phyloP scores from a whole-genome alignment of 2,113 vertebrate genomes.

The Gopherus flavomarginatus region DNA sequence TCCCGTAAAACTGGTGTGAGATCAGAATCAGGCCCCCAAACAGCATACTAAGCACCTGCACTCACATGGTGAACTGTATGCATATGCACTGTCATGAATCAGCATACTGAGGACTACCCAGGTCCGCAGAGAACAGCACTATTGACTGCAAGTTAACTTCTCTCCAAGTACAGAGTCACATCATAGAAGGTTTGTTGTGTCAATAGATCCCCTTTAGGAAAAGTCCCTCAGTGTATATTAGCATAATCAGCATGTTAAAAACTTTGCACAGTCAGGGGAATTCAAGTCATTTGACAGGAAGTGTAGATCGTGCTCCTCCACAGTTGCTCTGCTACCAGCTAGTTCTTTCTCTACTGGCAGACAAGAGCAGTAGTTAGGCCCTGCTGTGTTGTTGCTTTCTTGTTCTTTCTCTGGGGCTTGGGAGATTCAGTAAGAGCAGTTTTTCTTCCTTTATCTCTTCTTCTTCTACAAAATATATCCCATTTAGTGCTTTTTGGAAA shows the following conservation, averaged over 20 bases:
- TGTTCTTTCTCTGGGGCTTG: background rate
- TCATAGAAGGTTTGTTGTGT: background rate
- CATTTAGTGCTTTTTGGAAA: background rate
- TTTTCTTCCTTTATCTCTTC: background rate
- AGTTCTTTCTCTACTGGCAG: background rate
- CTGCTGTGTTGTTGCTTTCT: background rate
- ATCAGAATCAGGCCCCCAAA: background rate
- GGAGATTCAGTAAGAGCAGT: background rate
- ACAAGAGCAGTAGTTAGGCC: background rate
- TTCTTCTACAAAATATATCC: background rate
- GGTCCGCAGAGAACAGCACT: background rate
- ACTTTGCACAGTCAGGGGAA: background rate
- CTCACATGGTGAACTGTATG: background rate
- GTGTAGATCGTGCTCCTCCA: slow-evolving; percentile 12
- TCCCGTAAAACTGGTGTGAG: background rate
- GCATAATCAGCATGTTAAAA: background rate
- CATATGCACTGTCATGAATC: background rate
- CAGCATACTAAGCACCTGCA: background rate
- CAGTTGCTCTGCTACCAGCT: slow-evolving; percentile 21
- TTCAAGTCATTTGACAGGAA: background rate
- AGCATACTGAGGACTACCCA: background rate
- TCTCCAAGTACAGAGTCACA: background rate
- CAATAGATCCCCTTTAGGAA: background rate
- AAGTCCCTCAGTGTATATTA: background rate
- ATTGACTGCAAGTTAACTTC: background rate